Base-by-base conservation (phyloP, 2,888 invertebrate species). In the Troglohyphantes excavatus region DNA sequence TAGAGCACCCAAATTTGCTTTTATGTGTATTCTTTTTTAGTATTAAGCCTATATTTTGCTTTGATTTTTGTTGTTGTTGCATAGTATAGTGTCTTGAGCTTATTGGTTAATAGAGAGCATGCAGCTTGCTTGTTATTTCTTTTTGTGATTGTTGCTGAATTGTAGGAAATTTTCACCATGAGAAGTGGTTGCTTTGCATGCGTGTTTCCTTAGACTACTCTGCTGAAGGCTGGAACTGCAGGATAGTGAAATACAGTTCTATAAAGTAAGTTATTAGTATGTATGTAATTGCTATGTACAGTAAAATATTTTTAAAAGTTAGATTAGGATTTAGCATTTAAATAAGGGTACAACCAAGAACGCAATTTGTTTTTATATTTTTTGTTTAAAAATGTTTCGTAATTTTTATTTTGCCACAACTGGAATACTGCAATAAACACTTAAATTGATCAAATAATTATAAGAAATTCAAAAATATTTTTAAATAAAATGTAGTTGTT, bases 71-170 rank as follows among this genome's bases (percentile, higher is more conserved):
- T n/a, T 46, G 73, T 65, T 73, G 75, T 88, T 82, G 90, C 79
- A 26, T 53, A 78, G 53, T 65, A 43, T 83, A 83, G 73, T 78
- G 79, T 63, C 26, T 79, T 83, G 79, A 73, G 73, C 84, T 79
- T 78, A 39, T 78, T 85, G 73, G 68, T 90, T 78, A 70, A 73
- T 73, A 79, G 85, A 84, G 53, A 5, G 90, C 90, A 90, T 90
- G 90, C 79, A 67, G 85, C 90, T 90, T 90, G 90, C 90, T 84
- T 90, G 70, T 79, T 85, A 90, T 85, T 90, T 90, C 90, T 90
- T 90, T 85, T 90, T 90, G 90, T 90, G 90, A 85, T 90, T 90
- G 90, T 90, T 90, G 90, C 90, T 90, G 70, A 85, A 84, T 90
- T 90, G 90, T 90, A 90, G 90, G 90, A 84, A 75, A 84, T 84